Evolutionary conservation across 2,888 invertebrate genomes (phyloP).

Genomic region (Leptopterna dolabrata): DNA sequence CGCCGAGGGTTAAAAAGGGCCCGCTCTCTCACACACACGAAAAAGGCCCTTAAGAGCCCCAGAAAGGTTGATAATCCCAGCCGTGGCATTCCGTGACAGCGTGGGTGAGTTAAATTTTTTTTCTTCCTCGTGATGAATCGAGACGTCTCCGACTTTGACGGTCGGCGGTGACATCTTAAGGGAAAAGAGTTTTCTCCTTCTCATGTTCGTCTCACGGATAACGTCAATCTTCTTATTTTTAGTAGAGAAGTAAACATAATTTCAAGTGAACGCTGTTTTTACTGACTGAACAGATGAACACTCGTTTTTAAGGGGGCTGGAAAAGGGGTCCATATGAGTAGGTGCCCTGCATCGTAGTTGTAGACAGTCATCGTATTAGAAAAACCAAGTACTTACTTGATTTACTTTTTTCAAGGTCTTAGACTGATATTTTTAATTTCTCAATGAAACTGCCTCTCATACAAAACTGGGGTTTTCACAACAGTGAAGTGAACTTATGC

Average conservation of each 20-base stretch:
- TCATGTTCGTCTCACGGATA: background rate
- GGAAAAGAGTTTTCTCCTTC: background rate
- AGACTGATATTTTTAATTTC: too few species aligned
- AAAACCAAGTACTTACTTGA: too few species aligned
- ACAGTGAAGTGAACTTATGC: too few species aligned
- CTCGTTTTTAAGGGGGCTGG: too few species aligned
- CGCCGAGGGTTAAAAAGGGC: too few species aligned
- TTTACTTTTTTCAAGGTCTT: too few species aligned
- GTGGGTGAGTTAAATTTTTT: background rate
- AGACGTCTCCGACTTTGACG: background rate
- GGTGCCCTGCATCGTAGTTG: too few species aligned
- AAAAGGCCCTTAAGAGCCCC: background rate
- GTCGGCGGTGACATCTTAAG: background rate
- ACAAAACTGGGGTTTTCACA: too few species aligned
- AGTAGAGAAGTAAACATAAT: background rate
- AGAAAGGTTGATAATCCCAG: background rate
- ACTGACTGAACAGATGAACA: background rate
- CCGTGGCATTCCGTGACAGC: background rate
- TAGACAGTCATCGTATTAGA: too few species aligned
- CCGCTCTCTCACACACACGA: too few species aligned
- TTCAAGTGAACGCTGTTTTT: background rate
- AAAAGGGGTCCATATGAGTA: too few species aligned
- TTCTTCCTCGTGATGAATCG: background rate
- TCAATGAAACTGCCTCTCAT: too few species aligned
- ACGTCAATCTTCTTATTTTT: background rate